A percentile compares a stretch with the other conserved stretches of the same genome.
Evolutionary conservation across 2,888 invertebrate species (phyloP).

Genomic region (Harmothoe impar): DNA sequence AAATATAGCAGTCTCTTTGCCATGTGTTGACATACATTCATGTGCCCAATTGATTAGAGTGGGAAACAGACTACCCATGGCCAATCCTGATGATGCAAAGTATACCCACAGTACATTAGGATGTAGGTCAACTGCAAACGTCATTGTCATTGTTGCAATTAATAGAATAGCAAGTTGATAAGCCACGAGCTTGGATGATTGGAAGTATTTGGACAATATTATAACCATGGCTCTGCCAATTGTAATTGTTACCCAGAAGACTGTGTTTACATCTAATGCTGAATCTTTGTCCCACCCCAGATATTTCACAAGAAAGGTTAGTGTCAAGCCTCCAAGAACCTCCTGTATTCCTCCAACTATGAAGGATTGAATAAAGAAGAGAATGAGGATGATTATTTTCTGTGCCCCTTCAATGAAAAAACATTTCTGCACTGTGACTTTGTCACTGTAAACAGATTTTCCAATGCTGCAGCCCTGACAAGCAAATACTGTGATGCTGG

Average conservation of each 20-base stretch:
- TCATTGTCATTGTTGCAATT: background rate
- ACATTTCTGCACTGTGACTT: background rate
- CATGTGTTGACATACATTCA: background rate
- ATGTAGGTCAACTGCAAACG: background rate
- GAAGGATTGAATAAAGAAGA: background rate
- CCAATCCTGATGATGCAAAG: background rate
- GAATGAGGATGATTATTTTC: background rate
- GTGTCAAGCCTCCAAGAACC: background rate
- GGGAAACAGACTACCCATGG: background rate
- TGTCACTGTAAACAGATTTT: background rate
- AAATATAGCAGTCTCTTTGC: background rate
- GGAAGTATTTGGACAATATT: background rate
- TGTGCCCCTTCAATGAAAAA: background rate
- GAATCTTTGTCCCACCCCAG: background rate
- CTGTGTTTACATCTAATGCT: background rate
- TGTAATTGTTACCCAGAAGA: background rate
- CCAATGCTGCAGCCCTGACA: background rate
- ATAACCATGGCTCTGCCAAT: background rate
- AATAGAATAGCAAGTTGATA: background rate
- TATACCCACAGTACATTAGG: background rate
- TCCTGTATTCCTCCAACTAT: background rate
- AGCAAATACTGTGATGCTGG: background rate
- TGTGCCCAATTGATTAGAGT: constrained; percentile 8
- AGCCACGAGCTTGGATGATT: background rate
- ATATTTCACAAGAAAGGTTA: background rate